Base-by-base conservation (phyloP, 1,140 invertebrate genomes). In the Drosophila cardini region DNA sequence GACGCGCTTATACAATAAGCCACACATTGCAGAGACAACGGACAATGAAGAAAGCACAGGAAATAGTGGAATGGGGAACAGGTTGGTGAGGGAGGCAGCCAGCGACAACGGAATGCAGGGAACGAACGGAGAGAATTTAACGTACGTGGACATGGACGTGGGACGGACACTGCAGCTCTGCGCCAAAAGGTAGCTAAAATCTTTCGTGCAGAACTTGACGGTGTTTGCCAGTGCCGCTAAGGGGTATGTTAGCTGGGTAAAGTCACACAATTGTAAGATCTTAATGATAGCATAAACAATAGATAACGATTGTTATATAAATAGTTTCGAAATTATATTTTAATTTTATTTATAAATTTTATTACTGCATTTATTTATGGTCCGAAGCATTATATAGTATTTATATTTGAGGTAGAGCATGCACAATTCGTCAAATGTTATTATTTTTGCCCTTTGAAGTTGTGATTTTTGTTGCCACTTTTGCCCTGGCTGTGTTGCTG, bases 151-250 rank as follows among this genome's bases (percentile, higher is more conserved):
- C 57, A 26, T 26, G 42, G 26, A 48, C 15, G 4, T 46, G 15
- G 46, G 52, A 71, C 56, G 48, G 56, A 32, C 48, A 67, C 42
- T 57, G 26, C 70, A 57, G 56, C 48, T 53, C 26, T 61, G 42
- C 50, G 72, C 36, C 65, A 62, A 74, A 81, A 84, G 84, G 84
- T 75, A 87, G 78, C 84, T 79, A 84, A 87, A 87, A 75, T 89
- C 84, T 89, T 84, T 87, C 84, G 84, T 89, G 84, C 84, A 89
- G 84, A 87, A 87, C 84, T 78, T 71, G 63, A 63, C 52, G 75
- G 30, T 69, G 72, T 63, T 26, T 58, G 72, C 16, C 8, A n/a
- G 40, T 55, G 52, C 38, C 55, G 15, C 16, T n/a, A 52, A 10
- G 10, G 36, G 69, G 69, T 36, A 72, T 68, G 10, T 32, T 15